Evolutionary conservation across 2,888 invertebrate species (phyloP), one percentile per base, ranked within the genome.

Genomic region (Crioceris asparagi): DNA sequence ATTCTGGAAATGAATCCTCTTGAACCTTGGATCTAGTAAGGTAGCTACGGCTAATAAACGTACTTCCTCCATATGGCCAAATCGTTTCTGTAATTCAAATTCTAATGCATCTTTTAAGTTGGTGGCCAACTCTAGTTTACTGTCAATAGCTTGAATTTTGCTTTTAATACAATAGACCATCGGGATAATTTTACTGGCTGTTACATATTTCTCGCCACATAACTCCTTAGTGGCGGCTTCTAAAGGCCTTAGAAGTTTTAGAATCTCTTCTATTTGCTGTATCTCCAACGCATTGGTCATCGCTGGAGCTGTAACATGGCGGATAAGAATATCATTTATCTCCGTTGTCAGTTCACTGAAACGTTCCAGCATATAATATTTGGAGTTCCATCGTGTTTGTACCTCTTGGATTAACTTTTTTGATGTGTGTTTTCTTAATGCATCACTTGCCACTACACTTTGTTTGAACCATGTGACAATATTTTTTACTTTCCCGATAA

Each of bases 191-290:
- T 15, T 33, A 35, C 49, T 48, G n/a, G 31, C 23, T 10, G 47
- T 45, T 46, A 51, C 34, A 38, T 59, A 57, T 40, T 55, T 55
- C 45, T 57, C 52, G 3, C 54, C 55, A 23, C 49, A 57, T 23
- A 57, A 43, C 54, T 59, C 53, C 29, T 52, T 56, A 8, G 58
- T 57, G 7, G 54, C 55, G 31, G 47, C 54, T 50, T 60, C 56
- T 1, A 57, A 30, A 14, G 53, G 57, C 4, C 41, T 44, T 34
- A 58, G 29, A 29, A 59, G 18, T 36, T 45, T 19, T 21, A 53
- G 34, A 39, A 57, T 29, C 38, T 49, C 50, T n/a, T 49, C 34
- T 27, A 50, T 7, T 34, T 49, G 46, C 11, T n/a, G n/a, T n/a
- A n/a, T n/a, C n/a, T n/a, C n/a, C n/a, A n/a, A n/a, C n/a, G n/a